Evolutionary conservation across 2,113 vertebrate genomes (phyloP).

Genomic region (Merops nubicus): DNA sequence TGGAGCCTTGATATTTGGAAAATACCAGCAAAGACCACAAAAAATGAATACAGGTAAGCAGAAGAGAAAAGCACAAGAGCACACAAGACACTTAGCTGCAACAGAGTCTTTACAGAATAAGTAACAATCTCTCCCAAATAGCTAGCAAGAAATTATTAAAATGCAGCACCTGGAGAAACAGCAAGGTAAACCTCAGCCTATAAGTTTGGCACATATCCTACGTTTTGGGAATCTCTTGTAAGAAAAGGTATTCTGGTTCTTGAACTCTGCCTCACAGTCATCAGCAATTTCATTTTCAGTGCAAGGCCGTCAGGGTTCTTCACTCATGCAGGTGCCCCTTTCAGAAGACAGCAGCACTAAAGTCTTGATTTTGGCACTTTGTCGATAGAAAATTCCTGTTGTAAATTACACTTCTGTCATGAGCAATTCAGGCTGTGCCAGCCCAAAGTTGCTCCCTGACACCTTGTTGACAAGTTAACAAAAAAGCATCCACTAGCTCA

Average conservation of each 20-base stretch:
- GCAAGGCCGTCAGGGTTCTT: fast-evolving
- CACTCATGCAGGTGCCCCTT: background rate
- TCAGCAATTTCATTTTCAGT: background rate
- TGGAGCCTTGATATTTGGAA: background rate
- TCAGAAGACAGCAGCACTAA: background rate
- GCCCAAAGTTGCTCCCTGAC: background rate
- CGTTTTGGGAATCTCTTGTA: background rate
- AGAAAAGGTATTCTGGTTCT: background rate
- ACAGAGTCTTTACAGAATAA: background rate
- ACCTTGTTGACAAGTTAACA: background rate
- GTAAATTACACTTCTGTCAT: background rate
- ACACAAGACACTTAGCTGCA: background rate
- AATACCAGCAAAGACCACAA: background rate
- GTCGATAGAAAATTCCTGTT: background rate
- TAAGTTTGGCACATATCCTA: background rate
- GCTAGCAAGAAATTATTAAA: background rate
- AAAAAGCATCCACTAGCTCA: background rate
- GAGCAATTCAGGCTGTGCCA: background rate
- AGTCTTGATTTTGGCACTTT: background rate
- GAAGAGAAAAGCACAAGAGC: background rate
- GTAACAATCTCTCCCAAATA: background rate
- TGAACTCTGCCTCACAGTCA: background rate
- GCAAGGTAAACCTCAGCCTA: background rate
- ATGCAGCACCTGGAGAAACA: background rate
- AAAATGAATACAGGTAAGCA: background rate